Evolutionary conservation across 2,888 invertebrate species (phyloP).

Genomic region (Argyresthia albistria): DNA sequence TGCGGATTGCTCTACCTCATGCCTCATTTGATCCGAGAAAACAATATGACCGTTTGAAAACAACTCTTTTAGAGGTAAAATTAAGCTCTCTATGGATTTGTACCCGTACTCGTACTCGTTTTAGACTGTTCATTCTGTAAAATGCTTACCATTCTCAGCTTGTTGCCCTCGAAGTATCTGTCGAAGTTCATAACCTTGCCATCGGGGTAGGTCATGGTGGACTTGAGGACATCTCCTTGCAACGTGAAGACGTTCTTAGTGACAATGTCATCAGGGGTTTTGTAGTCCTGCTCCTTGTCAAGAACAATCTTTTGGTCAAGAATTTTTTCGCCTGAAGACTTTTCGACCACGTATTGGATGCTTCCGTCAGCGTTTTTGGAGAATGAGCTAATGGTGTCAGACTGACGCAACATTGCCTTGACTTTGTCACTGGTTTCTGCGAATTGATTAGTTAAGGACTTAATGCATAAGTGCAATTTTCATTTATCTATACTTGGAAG

Average conservation of each 20-base stretch:
- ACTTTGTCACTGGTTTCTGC: slow-evolving; percentile 10
- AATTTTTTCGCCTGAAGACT: slow-evolving; percentile 1
- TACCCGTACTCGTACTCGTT: too few relatives aligned
- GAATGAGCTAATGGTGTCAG: slow-evolving; percentile 9
- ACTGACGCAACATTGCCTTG: slow-evolving; percentile 5
- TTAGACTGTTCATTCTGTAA: too few relatives aligned
- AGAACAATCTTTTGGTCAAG: slow-evolving; percentile 10
- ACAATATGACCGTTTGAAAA: too few relatives aligned
- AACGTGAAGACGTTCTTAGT: slow-evolving; percentile 9
- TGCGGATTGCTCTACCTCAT: too few relatives aligned
- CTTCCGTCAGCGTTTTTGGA: slow-evolving; percentile 12
- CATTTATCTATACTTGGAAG: not conserved
- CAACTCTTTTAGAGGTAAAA: too few relatives aligned
- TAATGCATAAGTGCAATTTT: not conserved
- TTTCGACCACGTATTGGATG: slow-evolving; percentile 9
- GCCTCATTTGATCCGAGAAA: too few relatives aligned
- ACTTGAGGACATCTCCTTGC: slow-evolving; percentile 11
- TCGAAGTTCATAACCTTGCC: slow-evolving; percentile 9
- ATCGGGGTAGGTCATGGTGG: slow-evolving; percentile 7
- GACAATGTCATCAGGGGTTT: slow-evolving; percentile 9
- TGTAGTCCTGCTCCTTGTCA: slow-evolving; percentile 9
- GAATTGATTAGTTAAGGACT: not conserved
- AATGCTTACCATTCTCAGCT: slow-evolving; percentile 12
- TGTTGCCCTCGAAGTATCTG: slow-evolving; percentile 9
- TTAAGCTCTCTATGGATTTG: too few relatives aligned